Base-by-base conservation (phyloP, 2,113 vertebrate genomes). In the Seriola quinqueradiata region DNA sequence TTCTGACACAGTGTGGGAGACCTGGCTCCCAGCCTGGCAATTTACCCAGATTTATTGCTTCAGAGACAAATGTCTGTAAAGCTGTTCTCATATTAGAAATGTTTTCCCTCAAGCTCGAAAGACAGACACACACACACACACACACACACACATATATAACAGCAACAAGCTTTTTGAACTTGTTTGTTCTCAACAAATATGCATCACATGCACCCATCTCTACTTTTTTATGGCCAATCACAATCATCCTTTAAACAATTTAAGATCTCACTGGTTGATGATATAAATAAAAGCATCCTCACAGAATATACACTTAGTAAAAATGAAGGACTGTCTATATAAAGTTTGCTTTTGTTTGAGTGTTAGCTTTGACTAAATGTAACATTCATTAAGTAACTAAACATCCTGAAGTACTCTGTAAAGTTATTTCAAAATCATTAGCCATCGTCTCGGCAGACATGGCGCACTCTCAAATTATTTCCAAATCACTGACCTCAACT, bases 1-100 rank as follows among this genome's bases (percentile, higher is more conserved):
- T 83, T 75, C 67, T 90, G 84, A 91, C 87, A 79, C 83, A 2
- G 78, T 69, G 77, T 82, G 81, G 79, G 82, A 79, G 84, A 88
- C 69, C 79, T 88, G 87, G 78, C 84, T 83, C 61, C 80, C 28
- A 66, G 77, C 79, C 86, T 78, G 5, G 58, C 65, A 60, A 85
- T 93, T 87, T 69, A 80, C 87, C 77, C 40, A 25, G 81, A 82
- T 93, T 85, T 91, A 93, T 92, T 85, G 69, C 88, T 65, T 40
- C 70, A 4, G 19, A 86, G 74, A 61, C 82, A 89, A 48, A 92
- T 87, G 87, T 89, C 87, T 79, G 54, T 28, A 59, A 80, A 66
- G 55, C 67, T 54, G 23, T 64, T 59, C 61, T 86, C 81, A 77
- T 90, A 81, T 84, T 81, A 81, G 70, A 82, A n/a, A 25, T 44